A percentile compares a stretch with the other conserved stretches of the same genome.
Evolutionary conservation across 2,888 invertebrate species (phyloP).

Genomic region (Megamerina dolium): DNA sequence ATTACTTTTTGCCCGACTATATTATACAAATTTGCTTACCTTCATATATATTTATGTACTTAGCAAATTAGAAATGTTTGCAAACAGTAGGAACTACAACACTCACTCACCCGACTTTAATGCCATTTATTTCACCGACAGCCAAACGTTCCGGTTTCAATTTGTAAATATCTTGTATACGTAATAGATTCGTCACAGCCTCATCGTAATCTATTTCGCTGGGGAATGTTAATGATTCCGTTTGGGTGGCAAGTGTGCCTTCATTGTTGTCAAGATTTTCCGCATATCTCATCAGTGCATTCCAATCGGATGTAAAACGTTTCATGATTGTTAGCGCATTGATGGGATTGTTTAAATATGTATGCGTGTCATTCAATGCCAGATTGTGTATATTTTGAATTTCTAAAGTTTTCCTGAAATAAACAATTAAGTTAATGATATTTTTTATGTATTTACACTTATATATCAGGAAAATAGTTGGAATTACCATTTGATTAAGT

Average conservation of each 20-base stretch:
- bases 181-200: slow-evolving; percentile 30
- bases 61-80: too few species aligned
- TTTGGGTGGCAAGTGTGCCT: slow-evolving; percentile 12
- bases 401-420: slow-evolving; percentile 24
- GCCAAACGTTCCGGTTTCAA: slow-evolving; percentile 55
- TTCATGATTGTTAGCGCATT: slow-evolving; percentile 90
- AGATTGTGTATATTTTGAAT: slow-evolving; percentile 30
- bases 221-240: slow-evolving; percentile 27
- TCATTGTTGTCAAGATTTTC: slow-evolving; percentile 18
- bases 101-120: slow-evolving; percentile 36
- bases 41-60: too few species aligned
- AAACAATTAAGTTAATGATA: too few species aligned
- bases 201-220: slow-evolving; percentile 36
- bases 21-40: too few species aligned
- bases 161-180: slow-evolving; percentile 61
- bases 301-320: slow-evolving; percentile 79
- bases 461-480: too few species aligned
- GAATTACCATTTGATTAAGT: slow-evolving; percentile 26
- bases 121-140: slow-evolving; percentile 51
- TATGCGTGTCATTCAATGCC: slow-evolving; percentile 25
- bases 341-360: slow-evolving; percentile 72
- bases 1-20: too few species aligned
- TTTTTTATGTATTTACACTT: too few species aligned
- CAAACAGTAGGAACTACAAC: too few species aligned
- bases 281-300: slow-evolving; percentile 56